phyloP scores from a whole-genome alignment of 1,140 invertebrate species.

The Nasonia longicornis region DNA sequence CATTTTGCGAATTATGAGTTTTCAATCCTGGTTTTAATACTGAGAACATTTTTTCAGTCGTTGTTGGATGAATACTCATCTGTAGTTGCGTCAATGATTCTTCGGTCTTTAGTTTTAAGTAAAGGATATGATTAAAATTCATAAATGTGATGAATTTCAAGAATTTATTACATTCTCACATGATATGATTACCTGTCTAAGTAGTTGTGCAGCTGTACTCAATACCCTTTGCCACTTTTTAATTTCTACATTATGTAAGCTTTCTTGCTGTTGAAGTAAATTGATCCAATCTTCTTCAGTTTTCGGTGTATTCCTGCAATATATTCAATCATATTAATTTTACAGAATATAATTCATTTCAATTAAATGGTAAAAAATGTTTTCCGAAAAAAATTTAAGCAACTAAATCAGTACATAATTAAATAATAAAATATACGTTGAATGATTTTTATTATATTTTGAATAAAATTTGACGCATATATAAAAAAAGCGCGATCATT shows the following conservation, averaged over 20 bases:
- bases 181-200: constrained; percentile 71
- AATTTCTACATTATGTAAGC: constrained; percentile 80
- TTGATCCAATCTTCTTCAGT: constrained; percentile 82
- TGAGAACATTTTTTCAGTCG: constrained; percentile 68
- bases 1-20: constrained; percentile 57
- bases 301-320: constrained; percentile 72
- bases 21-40: constrained; percentile 65
- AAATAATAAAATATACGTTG: too few species aligned
- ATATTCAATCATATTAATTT: constrained; percentile 29
- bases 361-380: not conserved
- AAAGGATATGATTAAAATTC: constrained; percentile 46
- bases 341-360: constrained; percentile 9
- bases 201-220: constrained; percentile 73
- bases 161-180: constrained; percentile 43
- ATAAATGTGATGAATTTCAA: constrained; percentile 21
- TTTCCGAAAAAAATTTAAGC: too few species aligned
- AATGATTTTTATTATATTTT: too few species aligned
- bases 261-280: constrained; percentile 81
- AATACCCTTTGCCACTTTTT: constrained; percentile 83
- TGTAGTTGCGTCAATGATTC: constrained; percentile 75
- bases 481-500: too few species aligned
- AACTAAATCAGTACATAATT: too few species aligned
- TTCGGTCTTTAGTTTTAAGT: constrained; percentile 71
- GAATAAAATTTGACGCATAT: too few species aligned
- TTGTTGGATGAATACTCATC: constrained; percentile 75